These are phyloP conservation scores for Gulo gulo DNA, from an alignment of 2,113 vertebrate genomes.

Conservation along the genomic window DNA sequence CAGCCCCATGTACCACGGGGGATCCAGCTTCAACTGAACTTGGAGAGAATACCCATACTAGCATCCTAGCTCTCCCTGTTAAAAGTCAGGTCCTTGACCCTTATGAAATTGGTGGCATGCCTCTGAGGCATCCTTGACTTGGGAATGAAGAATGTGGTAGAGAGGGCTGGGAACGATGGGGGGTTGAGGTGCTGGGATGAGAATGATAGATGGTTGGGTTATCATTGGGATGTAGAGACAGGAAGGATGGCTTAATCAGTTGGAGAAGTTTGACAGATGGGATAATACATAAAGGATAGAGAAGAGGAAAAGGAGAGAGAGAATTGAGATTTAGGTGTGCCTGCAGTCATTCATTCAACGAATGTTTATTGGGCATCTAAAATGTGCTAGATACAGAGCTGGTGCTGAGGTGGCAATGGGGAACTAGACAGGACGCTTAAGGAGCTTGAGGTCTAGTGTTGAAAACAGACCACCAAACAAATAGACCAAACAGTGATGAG, in stretches of 20 bases:
- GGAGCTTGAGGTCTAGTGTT: not conserved
- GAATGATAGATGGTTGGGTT: not conserved
- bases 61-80: not conserved
- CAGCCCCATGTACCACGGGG: not conserved
- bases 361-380: not conserved
- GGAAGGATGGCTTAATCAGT: not conserved
- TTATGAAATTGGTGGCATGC: not conserved
- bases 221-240: not conserved
- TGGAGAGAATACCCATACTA: not conserved
- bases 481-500: not conserved
- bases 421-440: not conserved
- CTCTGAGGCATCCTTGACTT: not conserved
- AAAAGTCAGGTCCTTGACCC: not conserved
- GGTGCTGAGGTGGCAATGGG: not conserved
- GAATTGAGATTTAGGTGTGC: not conserved
- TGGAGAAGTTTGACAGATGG: not conserved
- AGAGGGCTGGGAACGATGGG: not conserved
- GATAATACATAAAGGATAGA: not conserved
- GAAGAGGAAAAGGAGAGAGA: not conserved
- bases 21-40: not conserved
- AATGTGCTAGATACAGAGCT: not conserved
- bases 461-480: not conserved
- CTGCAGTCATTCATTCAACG: not conserved
- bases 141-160: not conserved
- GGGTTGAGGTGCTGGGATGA: not conserved